Conservation (phyloP, 2,113 vertebrate species). For the Phodopus roborovskii region DNA sequence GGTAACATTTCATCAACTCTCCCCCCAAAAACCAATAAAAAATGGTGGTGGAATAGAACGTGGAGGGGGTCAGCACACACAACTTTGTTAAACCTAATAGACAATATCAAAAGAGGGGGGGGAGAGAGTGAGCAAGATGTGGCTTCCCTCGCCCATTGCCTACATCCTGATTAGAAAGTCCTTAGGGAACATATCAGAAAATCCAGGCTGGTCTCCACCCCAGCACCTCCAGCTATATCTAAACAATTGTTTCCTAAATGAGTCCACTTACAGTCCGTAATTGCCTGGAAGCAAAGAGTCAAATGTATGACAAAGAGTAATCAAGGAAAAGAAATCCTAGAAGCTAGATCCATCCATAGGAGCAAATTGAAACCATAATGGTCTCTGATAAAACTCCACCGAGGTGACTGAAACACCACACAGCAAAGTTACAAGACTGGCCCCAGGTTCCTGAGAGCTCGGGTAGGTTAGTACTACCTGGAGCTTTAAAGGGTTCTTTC, state of each 20-base stretch:
- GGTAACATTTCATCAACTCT: constrained; percentile 25
- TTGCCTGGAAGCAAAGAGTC: not conserved
- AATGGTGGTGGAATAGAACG: not conserved
- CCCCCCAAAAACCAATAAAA: constrained; percentile 50
- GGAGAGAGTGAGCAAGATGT: not conserved
- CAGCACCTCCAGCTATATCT: not conserved
- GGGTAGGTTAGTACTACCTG: not conserved
- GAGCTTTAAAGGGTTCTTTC: not conserved
- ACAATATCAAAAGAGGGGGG: not conserved
- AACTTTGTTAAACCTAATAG: not conserved
- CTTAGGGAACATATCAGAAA: not conserved
- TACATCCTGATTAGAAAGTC: not conserved
- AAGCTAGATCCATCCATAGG: not conserved
- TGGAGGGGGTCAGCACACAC: not conserved
- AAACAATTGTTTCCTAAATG: not conserved
- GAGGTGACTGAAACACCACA: not conserved
- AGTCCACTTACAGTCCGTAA: not conserved
- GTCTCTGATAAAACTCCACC: not conserved
- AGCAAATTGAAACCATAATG: not conserved
- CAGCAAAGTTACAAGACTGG: not conserved
- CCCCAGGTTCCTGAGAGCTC: not conserved
- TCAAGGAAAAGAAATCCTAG: not conserved
- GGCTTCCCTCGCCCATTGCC: not conserved
- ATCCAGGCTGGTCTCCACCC: not conserved
- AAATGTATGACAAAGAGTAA: not conserved